Conservation (phyloP, 2,797 vertebrate genomes). For the Dromococcyx pavoninus region DNA sequence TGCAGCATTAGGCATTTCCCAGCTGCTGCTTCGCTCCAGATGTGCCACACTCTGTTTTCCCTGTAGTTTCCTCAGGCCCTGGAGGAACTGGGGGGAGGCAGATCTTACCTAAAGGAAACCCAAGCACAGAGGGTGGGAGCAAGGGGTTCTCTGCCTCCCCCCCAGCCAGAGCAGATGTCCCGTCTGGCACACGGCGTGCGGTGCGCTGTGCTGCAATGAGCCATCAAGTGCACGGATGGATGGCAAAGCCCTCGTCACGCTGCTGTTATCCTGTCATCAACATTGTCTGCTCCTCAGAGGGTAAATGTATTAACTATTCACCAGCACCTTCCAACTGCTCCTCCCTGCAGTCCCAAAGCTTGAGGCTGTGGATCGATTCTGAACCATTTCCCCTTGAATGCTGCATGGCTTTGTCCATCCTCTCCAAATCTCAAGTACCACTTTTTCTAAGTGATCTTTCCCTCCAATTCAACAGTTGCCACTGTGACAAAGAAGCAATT, state of each 20-base stretch:
- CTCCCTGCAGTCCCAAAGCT: not conserved
- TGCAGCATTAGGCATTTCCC: not conserved
- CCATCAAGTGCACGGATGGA: not conserved
- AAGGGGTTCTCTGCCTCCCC: not conserved
- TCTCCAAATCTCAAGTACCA: not conserved
- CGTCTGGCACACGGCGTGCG: accelerated
- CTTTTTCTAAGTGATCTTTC: not conserved
- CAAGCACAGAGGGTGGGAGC: not conserved
- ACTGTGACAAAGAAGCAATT: conserved; percentile 61
- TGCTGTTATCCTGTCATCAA: not conserved
- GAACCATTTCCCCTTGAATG: not conserved
- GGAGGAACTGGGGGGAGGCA: not conserved
- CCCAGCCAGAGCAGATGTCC: conserved; percentile 9
- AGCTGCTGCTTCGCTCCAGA: not conserved
- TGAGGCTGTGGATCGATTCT: not conserved
- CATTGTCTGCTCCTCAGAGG: not conserved
- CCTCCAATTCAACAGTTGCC: conserved; percentile 71
- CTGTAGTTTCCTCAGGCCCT: not conserved
- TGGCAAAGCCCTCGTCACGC: not conserved
- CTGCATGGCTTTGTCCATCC: not conserved
- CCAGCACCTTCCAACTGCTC: not conserved
- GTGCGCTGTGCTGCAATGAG: accelerated
- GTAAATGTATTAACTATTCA: not conserved
- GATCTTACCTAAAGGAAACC: not conserved
- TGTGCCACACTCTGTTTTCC: not conserved